phyloP scores from a whole-genome alignment of 1,140 invertebrate species.

The Steinernema feltiae region DNA sequence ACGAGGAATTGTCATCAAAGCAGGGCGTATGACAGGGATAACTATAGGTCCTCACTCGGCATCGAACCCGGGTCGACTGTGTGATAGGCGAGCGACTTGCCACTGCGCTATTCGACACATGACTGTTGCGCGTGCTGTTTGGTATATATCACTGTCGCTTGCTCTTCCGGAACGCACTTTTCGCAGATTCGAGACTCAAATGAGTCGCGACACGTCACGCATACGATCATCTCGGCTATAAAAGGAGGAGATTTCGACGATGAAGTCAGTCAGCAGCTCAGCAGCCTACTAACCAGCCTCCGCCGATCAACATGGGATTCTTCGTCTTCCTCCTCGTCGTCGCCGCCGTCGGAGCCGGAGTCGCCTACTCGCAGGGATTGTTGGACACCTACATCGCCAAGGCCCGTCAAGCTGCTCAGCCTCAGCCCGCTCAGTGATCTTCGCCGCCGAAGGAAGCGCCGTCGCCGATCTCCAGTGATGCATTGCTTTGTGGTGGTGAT shows the following conservation, averaged over 20 bases:
- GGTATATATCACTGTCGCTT: too few species aligned
- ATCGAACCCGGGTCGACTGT: not conserved
- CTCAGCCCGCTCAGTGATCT: too few species aligned
- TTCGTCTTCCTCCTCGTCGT: not conserved
- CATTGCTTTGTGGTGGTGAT: too few species aligned
- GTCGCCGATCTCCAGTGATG: too few species aligned
- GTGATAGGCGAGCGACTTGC: not conserved
- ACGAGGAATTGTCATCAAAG: conserved; percentile 14
- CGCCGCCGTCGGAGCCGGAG: not conserved
- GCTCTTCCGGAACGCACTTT: too few species aligned
- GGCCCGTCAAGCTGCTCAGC: not conserved
- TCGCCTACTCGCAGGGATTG: not conserved
- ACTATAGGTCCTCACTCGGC: conserved; percentile 10
- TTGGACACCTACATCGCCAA: not conserved
- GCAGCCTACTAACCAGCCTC: too few species aligned
- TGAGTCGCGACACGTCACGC: too few species aligned
- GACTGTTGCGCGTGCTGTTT: not conserved
- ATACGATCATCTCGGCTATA: too few species aligned
- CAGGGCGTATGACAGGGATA: not conserved
- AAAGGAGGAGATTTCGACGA: too few species aligned
- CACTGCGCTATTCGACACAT: not conserved
- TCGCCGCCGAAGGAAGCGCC: too few species aligned
- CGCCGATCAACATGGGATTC: not conserved
- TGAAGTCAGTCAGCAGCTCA: too few species aligned
- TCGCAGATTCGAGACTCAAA: too few species aligned